A percentile compares a stretch with the other conserved stretches of the same genome.
phyloP scores from a whole-genome alignment of 1,140 invertebrate species.

The Diachasma alloeum region DNA sequence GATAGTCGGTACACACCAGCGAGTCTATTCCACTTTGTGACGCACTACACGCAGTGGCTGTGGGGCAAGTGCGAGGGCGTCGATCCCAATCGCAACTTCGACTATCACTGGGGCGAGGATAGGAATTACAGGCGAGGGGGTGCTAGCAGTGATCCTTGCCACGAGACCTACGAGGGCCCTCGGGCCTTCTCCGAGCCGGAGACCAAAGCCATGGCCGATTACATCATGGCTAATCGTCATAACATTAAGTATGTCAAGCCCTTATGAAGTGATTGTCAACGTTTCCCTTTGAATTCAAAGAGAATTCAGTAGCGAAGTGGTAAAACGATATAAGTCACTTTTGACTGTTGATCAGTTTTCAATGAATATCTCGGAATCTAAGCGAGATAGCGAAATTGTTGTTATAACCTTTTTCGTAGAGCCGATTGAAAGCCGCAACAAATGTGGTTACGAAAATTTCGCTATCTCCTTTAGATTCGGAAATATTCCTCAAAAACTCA shows the following conservation, averaged over 20 bases:
- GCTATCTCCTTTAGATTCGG: no score
- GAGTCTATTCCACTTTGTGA: conserved; percentile 49
- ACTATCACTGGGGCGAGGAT: conserved; percentile 77
- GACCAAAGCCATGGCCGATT: conserved; percentile 77
- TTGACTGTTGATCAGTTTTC: no score
- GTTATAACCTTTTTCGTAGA: no score
- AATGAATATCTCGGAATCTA: no score
- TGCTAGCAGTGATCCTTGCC: conserved; percentile 87
- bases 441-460: no score
- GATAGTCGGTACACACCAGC: conserved; percentile 43
- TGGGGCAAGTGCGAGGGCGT: conserved; percentile 74
- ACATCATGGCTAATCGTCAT: conserved; percentile 64
- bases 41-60: conserved; percentile 56
- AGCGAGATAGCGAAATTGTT: no score
- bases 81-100: conserved; percentile 86
- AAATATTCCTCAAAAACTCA: no score
- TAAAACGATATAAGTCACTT: no score
- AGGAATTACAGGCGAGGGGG: conserved; percentile 68
- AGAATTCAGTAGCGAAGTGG: no score
- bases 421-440: no score
- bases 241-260: conserved; percentile 52
- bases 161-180: conserved; percentile 89
- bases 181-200: conserved; percentile 92
- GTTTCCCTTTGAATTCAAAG: no score
- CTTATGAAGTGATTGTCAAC: neutral